Evolutionary conservation across 2,888 invertebrate species (phyloP).

Genomic region (Hydrotaea diabolus): DNA sequence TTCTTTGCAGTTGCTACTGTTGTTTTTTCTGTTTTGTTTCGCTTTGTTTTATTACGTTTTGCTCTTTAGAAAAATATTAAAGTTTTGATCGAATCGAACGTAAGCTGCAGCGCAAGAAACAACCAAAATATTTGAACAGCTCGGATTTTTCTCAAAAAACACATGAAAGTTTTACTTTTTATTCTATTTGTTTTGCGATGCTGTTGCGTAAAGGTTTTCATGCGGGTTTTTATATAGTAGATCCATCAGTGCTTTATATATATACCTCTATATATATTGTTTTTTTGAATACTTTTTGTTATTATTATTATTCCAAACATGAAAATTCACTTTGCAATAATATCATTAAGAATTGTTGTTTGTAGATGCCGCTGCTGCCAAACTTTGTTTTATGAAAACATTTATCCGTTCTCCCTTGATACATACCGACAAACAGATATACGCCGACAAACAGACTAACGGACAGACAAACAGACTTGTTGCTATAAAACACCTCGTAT

Average conservation of each 20-base stretch:
- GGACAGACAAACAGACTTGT: neutral
- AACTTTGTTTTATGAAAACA: constrained; percentile 35
- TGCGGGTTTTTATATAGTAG: neutral
- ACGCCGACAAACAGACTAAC: neutral
- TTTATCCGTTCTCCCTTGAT: neutral
- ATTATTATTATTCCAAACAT: constrained; percentile 50
- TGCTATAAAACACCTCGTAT: constrained; percentile 28
- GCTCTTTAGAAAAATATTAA: constrained; percentile 22
- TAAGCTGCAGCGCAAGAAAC: neutral
- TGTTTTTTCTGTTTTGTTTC: no score
- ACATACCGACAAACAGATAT: neutral
- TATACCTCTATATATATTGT: no score
- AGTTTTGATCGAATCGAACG: constrained; percentile 17
- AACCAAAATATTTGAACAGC: constrained; percentile 37
- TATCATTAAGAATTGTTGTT: constrained; percentile 24
- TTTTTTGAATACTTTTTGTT: neutral
- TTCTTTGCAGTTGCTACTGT: neutral
- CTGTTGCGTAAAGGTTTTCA: neutral
- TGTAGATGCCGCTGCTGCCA: constrained; percentile 7
- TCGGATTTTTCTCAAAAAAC: constrained; percentile 11
- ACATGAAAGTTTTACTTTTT: neutral
- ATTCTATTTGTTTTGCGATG: no score
- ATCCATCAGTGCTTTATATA: neutral
- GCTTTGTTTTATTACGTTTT: constrained; percentile 16
- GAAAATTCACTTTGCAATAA: constrained; percentile 53